Base-by-base conservation (phyloP, 1,140 invertebrate genomes). In the Drosophila mojavensis region DNA sequence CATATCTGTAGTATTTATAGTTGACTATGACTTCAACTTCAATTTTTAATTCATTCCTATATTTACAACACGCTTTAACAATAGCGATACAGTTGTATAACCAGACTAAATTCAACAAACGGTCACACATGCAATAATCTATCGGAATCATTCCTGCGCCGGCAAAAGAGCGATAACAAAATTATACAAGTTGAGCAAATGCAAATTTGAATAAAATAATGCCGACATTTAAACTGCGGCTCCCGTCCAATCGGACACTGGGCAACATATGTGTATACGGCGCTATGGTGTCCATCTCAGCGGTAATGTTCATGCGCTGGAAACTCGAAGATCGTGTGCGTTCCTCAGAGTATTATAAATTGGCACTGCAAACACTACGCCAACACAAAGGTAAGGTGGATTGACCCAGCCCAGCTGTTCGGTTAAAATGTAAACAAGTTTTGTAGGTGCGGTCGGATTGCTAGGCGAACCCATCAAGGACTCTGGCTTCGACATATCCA, bases 401-500 rank as follows among this genome's bases (percentile, higher is more conserved):
- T 39, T 20, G 15, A 15, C 30, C n/a, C 0, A 33, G 33, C 33
- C 17, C 0, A 5, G 41, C 3, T 45, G 2, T 48, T 65, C 20
- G 9, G 24, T 17, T 20, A 58, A 43, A 26, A 30, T 48, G 28
- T 60, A 48, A 60, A 48, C 28, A 45, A 30, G 1, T 6, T 43
- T 56, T 66, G 2, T 11, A 78, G 91, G 94, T 20, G 94, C 95
- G 13, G 91, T 94, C 0, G 75, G 93, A 47, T 91, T 95, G 47
- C 83, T 96, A 43, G 95, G 95, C 13, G 94, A 95, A 80, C 95
- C 95, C 0, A 95, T 96, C 6, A 94, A 94, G 86, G 94, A 94
- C 41, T 93, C 92, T 20, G 92, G 91, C 15, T 93, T 95, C 59
- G 94, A 95, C 90, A 81, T 95, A 41, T 93, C 90, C 1, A 93